Evolutionary conservation across 2,113 vertebrate genomes (phyloP), one percentile per base, ranked within the genome.

Genomic region (Limnothrissa miodon): DNA sequence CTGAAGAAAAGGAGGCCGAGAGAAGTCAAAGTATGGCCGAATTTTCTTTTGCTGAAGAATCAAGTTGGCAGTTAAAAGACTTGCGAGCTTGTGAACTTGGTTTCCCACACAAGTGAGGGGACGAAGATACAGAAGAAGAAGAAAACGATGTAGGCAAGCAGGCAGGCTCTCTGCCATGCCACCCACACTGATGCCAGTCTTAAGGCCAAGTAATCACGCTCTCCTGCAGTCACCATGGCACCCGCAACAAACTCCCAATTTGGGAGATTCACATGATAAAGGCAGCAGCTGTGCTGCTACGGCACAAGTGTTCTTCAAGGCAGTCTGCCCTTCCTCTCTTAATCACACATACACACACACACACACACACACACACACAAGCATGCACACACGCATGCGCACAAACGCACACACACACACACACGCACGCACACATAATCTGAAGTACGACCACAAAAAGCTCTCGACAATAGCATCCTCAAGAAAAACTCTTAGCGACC

Each of bases 51-150:
- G 53, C 21, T n/a, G n/a, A 59, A 59, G 53, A 19, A 56, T 25
- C 29, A 23, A 29, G 10, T 33, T 33, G 33, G 29, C 5, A 36
- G 29, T 36, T 74, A 36, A 70, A 36, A 74, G 66, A 74, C 29
- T 39, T 36, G 6, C 6, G 66, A 5, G 66, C 25, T 78, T 66
- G 45, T 85, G 70, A 85, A 81, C 51, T 45, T 62, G 39, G 17
- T 48, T 82, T 51, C 84, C 84, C 70, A 85, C 51, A 79, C 46
- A 79, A 45, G 39, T 29, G 13, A 56, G 7, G 39, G 46, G 46
- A 36, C 21, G 11, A 51, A 39, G 4, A 29, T 36, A 36, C 1
- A 70, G 36, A 17, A 36, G 33, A 74, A 21, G 4, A 56, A 21
- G 4, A 56, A 56, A 21, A 80, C 4, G 11, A 19, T n/a, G 45